These are phyloP conservation scores for Gerris lacustris DNA, from an alignment of 2,888 invertebrate genomes.

Conservation along the genomic window DNA sequence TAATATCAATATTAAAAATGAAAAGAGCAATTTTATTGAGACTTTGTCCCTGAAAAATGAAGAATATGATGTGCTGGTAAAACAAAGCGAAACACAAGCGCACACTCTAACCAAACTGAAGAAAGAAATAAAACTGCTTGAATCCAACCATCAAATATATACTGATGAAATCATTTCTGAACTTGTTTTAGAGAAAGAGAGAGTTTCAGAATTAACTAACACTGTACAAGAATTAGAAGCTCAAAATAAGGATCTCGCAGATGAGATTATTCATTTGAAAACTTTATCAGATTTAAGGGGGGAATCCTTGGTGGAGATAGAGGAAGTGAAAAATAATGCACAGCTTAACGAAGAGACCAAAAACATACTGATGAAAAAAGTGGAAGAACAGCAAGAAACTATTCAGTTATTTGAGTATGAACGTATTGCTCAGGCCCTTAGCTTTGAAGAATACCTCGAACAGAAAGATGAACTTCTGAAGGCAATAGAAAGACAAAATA, in stretches of 20 bases:
- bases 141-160: constrained; percentile 23
- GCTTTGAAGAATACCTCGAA: not conserved
- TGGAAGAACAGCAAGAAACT: constrained; percentile 16
- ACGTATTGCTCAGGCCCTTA: not conserved
- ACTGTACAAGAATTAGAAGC: constrained; percentile 17
- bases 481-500: constrained; percentile 13
- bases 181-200: constrained; percentile 26
- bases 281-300: not conserved
- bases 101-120: constrained; percentile 18
- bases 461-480: not conserved
- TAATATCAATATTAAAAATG: too few relatives aligned
- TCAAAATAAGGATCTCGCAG: constrained; percentile 6
- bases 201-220: constrained; percentile 21
- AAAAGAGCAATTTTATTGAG: not conserved
- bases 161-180: constrained; percentile 26
- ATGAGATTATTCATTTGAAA: not conserved
- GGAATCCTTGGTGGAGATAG: not conserved
- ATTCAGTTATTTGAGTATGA: constrained; percentile 12
- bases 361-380: constrained; percentile 13
- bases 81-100: constrained; percentile 16
- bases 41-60: constrained; percentile 23
- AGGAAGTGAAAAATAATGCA: not conserved
- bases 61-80: constrained; percentile 24
- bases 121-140: constrained; percentile 19
- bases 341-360: not conserved